These are phyloP conservation scores for Triplophysa bombifrons DNA, from an alignment of 2,797 vertebrate genomes.

Conservation along the genomic window DNA sequence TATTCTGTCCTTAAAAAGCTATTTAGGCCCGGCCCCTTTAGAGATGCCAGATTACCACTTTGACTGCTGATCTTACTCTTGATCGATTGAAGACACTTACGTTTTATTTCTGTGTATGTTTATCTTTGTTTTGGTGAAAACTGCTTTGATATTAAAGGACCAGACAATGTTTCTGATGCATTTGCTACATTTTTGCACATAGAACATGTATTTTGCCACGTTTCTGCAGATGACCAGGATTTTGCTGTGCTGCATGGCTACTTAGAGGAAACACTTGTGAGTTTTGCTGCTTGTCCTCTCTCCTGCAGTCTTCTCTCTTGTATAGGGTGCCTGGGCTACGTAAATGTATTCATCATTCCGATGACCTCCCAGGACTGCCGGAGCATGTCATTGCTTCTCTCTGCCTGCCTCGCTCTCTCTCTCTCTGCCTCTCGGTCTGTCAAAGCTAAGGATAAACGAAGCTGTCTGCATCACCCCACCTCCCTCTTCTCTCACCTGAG, in stretches of 20 bases:
- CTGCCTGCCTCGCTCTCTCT: constrained; percentile 21
- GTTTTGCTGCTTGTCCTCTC: background rate
- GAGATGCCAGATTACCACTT: background rate
- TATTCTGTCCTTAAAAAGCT: constrained; percentile 44
- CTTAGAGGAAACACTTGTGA: background rate
- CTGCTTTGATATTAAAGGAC: background rate
- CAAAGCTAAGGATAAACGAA: background rate
- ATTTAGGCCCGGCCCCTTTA: constrained; percentile 16
- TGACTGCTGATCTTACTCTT: background rate
- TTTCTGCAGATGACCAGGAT: background rate
- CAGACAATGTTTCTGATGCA: background rate
- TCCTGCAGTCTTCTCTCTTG: background rate
- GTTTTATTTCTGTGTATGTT: background rate
- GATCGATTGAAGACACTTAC: constrained; percentile 29
- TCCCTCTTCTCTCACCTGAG: constrained; percentile 30
- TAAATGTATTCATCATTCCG: constrained; percentile 51
- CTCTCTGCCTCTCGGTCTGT: constrained; percentile 26
- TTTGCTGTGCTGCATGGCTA: no score
- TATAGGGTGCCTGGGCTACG: constrained; percentile 15
- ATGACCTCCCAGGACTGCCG: constrained; percentile 43
- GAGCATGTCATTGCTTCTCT: constrained; percentile 47
- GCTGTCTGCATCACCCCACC: constrained; percentile 1
- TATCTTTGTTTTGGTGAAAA: background rate
- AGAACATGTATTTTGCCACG: background rate
- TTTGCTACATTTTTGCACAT: background rate